A percentile compares a stretch with the other conserved stretches of the same genome.
Evolutionary conservation across 2,888 invertebrate genomes (phyloP).

Genomic region (Andrena chrysosceles): DNA sequence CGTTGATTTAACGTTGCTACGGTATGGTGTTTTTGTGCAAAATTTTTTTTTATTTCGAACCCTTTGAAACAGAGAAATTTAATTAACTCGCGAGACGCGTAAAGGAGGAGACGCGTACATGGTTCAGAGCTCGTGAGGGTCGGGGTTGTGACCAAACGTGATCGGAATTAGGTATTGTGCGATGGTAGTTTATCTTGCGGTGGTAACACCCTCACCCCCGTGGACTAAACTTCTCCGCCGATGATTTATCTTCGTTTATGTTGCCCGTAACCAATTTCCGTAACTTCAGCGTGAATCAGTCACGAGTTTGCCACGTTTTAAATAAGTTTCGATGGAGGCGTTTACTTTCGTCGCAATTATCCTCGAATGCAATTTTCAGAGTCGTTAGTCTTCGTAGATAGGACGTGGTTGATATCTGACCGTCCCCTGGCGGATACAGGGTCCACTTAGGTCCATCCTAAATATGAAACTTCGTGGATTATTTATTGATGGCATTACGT

Average conservation of each 20-base stretch:
- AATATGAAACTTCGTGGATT: too few relatives aligned
- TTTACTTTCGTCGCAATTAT: slow-evolving; percentile 37
- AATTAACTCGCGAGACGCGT: slow-evolving; percentile 41
- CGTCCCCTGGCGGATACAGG: not conserved
- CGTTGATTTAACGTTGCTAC: not conserved
- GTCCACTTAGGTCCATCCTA: too few relatives aligned
- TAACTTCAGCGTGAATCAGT: slow-evolving; percentile 54
- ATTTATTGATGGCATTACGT: too few relatives aligned
- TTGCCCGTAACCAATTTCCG: slow-evolving; percentile 61
- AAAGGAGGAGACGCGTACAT: not conserved
- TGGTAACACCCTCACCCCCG: slow-evolving; percentile 35
- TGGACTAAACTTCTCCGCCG: slow-evolving; percentile 53
- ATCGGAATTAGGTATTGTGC: slow-evolving; percentile 60
- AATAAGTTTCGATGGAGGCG: slow-evolving; percentile 45
- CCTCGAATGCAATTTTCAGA: slow-evolving; percentile 38
- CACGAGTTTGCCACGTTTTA: slow-evolving; percentile 54
- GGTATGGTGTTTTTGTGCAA: not conserved
- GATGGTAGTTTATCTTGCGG: slow-evolving; percentile 60
- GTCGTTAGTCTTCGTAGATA: not conserved
- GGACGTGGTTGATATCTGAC: not conserved
- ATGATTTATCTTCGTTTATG: slow-evolving; percentile 65
- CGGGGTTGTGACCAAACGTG: slow-evolving; percentile 45
- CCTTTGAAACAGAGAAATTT: slow-evolving; percentile 37
- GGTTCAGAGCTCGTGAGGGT: slow-evolving; percentile 11
- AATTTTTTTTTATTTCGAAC: not conserved